A percentile compares a stretch with the other conserved stretches of the same genome.
These are phyloP conservation scores for Sinodicranocentrus sp. DNA, from an alignment of 2,888 invertebrate species.

Conservation along the genomic window DNA sequence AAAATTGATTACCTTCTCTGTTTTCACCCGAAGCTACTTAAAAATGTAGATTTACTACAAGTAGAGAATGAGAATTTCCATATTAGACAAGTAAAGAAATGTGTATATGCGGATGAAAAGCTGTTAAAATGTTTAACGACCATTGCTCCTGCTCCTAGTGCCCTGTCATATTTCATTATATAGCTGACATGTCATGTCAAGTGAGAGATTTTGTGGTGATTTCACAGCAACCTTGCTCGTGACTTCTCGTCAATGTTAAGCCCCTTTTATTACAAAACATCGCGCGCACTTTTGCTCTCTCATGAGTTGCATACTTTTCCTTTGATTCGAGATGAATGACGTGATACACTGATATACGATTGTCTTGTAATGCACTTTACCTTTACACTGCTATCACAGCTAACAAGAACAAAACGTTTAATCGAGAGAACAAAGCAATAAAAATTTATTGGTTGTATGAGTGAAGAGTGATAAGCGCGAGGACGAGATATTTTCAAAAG, in stretches of 20 bases:
- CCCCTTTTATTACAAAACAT: no score
- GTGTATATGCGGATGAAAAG: neutral
- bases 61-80: neutral
- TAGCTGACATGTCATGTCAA: slow-evolving; percentile 30
- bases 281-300: no score
- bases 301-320: no score
- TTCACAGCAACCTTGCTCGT: neutral
- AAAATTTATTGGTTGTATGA: no score
- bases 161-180: slow-evolving; percentile 21
- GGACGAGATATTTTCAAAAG: slow-evolving; percentile 12
- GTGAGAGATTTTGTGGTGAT: neutral
- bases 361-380: no score
- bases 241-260: neutral
- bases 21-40: slow-evolving; percentile 36
- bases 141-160: no score
- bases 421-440: neutral
- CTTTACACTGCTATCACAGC: neutral
- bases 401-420: slow-evolving; percentile 24
- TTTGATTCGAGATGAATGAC: no score
- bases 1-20: slow-evolving; percentile 5
- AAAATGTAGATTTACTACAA: neutral
- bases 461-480: no score
- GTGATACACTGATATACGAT: no score
- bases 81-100: neutral
- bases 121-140: slow-evolving; percentile 5